Evolutionary conservation across 2,888 invertebrate genomes (phyloP), one percentile per base, ranked within the genome.

Genomic region (Tetragonisca angustula): DNA sequence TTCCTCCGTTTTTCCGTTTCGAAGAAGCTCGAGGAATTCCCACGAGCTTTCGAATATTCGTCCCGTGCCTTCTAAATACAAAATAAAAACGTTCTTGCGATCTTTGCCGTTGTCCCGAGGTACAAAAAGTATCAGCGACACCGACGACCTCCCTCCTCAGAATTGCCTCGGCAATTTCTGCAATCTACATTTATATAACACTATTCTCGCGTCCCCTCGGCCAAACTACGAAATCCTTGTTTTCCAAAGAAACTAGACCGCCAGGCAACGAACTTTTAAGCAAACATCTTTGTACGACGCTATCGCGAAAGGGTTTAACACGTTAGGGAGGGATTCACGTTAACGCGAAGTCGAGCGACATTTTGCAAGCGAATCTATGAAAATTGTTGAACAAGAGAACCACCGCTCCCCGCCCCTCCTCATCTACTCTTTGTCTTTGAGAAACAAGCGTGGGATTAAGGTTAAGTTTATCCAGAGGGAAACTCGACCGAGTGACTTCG

Each of bases 401-500:
- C n/a, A 17, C 24, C 17, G 6, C 6, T 9, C 36, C 36, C 9
- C 9, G 2, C 43, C 43, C 1, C 9, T 43, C 43, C 9, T 43
- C 43, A 9, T 43, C 43, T 43, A 43, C 43, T 9, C 43, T 43
- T 43, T 43, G 43, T 43, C 43, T 43, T 43, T 43, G 43, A 43
- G 4, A 24, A 24, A 3, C 61, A 24, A 24, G 61, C 24, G 52
- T 24, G 62, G 11, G 62, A 62, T 62, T 62, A 32, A 62, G 62
- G 19, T 62, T 19, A 62, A 62, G 65, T 36, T 65, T 32, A 65
- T 65, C 21, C 65, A 65, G n/a, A 21, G 19, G 15, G 65, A 43
- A 36, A 36, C 36, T 56, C 70, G 32, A 36, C 19, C 70, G 36
- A 54, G 56, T 71, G 65, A 64, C 32, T 36, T 36, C 54, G n/a